These are phyloP conservation scores for Drosophila paulistorum DNA, from an alignment of 1,140 invertebrate species.

Conservation along the genomic window DNA sequence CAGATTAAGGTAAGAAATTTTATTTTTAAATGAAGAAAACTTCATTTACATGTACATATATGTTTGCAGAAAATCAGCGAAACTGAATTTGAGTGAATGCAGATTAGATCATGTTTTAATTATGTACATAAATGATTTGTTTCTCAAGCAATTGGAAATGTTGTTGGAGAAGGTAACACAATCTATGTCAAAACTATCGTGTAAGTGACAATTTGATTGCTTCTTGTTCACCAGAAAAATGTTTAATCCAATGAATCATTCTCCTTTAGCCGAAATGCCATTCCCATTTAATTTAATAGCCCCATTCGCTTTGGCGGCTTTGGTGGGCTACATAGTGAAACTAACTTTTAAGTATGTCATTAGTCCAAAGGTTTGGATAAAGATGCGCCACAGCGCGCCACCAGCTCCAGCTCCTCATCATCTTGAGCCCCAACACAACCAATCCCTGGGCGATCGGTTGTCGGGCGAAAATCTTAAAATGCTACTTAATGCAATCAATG, in stretches of 20 bases:
- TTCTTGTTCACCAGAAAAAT: no score
- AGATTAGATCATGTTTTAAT: slow-evolving; percentile 70
- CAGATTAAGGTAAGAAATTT: slow-evolving; percentile 39
- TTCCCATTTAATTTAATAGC: slow-evolving; percentile 63
- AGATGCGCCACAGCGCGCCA: slow-evolving; percentile 22
- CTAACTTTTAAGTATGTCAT: slow-evolving; percentile 71
- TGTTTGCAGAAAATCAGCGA: slow-evolving; percentile 59
- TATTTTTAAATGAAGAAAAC: neutral
- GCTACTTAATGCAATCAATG: slow-evolving; percentile 59
- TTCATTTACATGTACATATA: neutral
- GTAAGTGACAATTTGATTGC: slow-evolving; percentile 37
- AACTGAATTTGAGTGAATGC: slow-evolving; percentile 53
- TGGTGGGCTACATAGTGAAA: slow-evolving; percentile 65
- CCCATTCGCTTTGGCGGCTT: slow-evolving; percentile 39
- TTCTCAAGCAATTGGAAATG: slow-evolving; percentile 62
- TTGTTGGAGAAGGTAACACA: slow-evolving; percentile 54
- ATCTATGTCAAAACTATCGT: slow-evolving; percentile 36
- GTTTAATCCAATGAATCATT: neutral
- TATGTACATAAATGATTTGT: slow-evolving; percentile 63
- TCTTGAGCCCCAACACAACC: slow-evolving; percentile 2
- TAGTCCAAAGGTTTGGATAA: slow-evolving; percentile 62
- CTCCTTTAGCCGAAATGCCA: slow-evolving; percentile 36
- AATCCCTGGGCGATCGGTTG: slow-evolving; percentile 43
- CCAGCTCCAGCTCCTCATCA: neutral
- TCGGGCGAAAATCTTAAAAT: slow-evolving; percentile 78